Base-by-base conservation (phyloP, 2,888 invertebrate genomes). In the Athalia cordata region DNA sequence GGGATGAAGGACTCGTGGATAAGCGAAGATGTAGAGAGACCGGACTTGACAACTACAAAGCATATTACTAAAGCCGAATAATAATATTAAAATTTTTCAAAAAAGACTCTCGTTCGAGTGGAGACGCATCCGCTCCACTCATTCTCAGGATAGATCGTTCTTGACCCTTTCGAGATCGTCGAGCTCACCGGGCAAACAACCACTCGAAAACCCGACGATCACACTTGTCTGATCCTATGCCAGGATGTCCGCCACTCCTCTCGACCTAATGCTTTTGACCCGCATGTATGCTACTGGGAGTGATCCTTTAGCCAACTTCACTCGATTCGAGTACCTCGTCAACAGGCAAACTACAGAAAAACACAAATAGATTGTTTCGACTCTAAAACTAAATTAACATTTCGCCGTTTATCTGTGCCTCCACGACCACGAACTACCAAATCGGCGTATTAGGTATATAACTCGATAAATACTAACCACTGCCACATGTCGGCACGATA, bases 91-190 rank as follows among this genome's bases (percentile, higher is more conserved):
- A 29, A 68, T 55, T 9, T 55, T 15, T 55, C 15, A 11, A 1
- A 52, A 68, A 68, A 68, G 68, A 55, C 52, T 68, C 9, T 50
- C 66, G 52, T 29, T 29, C 29, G 29, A 29, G 29, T 11, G 9
- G n/a, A 55, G 11, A 43, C 52, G 52, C 29, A 15, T 13, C 29
- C 11, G 45, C 55, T 8, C n/a, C 29, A 68, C 52, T 68, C 47
- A 29, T 29, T 29, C 29, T 29, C 29, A 15, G 29, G 68, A 55
- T 52, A 29, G 29, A 43, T 29, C 52, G 55, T 47, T 68, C 68
- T 68, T 52, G 68, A 68, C 68, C 68, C 50, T 50, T 52, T 55
- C 68, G 8, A 68, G 68, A 52, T 50, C 68, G 29, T 68, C 9
- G 68, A 55, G 52, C 11, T 55, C 29, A 29, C 52, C 9, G 50